A percentile compares a stretch with the other conserved stretches of the same genome.
These are phyloP conservation scores for Musca domestica DNA, from an alignment of 1,140 invertebrate species.

Conservation along the genomic window DNA sequence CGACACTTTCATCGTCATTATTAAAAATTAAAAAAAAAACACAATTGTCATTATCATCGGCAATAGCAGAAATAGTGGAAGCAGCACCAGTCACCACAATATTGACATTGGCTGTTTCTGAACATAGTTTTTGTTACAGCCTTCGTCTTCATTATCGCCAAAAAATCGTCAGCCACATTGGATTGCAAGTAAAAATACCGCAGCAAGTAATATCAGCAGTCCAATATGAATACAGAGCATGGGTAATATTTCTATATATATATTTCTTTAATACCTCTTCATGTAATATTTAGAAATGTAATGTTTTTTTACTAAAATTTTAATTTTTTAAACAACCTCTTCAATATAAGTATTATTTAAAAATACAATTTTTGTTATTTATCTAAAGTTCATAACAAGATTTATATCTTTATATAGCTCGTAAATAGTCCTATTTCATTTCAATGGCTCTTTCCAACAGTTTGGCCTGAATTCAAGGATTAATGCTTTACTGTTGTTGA, in stretches of 20 bases:
- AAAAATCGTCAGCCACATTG: too few relatives aligned
- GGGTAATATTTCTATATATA: slow-evolving; percentile 37
- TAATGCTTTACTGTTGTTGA: too few relatives aligned
- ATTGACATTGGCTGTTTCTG: slow-evolving; percentile 28
- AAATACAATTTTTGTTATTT: too few relatives aligned
- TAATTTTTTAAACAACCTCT: background rate
- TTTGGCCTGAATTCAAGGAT: too few relatives aligned
- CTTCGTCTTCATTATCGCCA: too few relatives aligned
- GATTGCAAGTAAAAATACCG: too few relatives aligned
- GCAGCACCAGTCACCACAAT: background rate
- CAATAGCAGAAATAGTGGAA: background rate
- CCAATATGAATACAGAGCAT: slow-evolving; percentile 54
- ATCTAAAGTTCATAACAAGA: too few relatives aligned
- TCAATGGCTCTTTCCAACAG: too few relatives aligned
- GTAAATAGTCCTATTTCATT: too few relatives aligned
- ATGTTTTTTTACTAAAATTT: background rate
- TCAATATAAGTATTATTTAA: background rate
- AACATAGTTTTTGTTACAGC: background rate
- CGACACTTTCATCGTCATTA: background rate
- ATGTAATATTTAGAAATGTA: background rate
- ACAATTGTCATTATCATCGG: background rate
- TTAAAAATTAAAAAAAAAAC: slow-evolving; percentile 16
- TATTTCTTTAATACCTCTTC: slow-evolving; percentile 1
- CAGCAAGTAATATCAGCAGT: slow-evolving; percentile 33
- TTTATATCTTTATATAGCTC: too few relatives aligned